A percentile compares a stretch with the other conserved stretches of the same genome.
These are phyloP conservation scores for Anguilla obscura DNA, from an alignment of 2,797 vertebrate genomes.

Conservation along the genomic window DNA sequence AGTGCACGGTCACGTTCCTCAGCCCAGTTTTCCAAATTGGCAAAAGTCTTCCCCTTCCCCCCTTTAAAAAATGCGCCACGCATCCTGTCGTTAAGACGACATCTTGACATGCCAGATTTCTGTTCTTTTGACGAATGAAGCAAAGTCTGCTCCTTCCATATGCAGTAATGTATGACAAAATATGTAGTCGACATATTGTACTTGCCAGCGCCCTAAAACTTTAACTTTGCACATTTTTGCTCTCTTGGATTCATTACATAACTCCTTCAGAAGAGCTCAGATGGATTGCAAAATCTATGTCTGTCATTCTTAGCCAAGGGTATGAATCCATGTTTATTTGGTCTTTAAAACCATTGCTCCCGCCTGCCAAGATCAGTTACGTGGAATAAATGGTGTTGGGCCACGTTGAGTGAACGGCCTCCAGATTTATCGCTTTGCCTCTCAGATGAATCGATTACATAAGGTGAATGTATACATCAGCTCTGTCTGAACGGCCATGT, in stretches of 20 bases:
- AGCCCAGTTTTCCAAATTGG: constrained; percentile 25
- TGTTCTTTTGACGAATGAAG: background rate
- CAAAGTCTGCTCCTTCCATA: background rate
- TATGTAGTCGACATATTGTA: background rate
- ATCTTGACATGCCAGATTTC: background rate
- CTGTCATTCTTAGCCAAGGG: background rate
- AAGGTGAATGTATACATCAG: constrained; percentile 1
- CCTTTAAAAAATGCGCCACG: background rate
- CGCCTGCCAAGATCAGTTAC: background rate
- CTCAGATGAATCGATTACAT: background rate
- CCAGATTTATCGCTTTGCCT: background rate
- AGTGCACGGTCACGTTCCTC: constrained; percentile 51
- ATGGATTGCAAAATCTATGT: background rate
- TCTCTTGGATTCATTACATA: background rate
- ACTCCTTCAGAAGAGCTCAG: background rate
- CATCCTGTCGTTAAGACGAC: background rate
- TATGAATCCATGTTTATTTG: constrained; percentile 10
- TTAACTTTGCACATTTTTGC: background rate
- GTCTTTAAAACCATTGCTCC: background rate
- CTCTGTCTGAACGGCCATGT: background rate
- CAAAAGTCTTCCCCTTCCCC: background rate
- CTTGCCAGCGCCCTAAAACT: background rate
- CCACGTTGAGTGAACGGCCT: background rate
- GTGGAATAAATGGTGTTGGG: background rate
- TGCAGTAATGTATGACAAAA: background rate